Evolutionary conservation across 2,797 vertebrate genomes (phyloP), one percentile per base, ranked within the genome.

Genomic region (Coilia nasus): DNA sequence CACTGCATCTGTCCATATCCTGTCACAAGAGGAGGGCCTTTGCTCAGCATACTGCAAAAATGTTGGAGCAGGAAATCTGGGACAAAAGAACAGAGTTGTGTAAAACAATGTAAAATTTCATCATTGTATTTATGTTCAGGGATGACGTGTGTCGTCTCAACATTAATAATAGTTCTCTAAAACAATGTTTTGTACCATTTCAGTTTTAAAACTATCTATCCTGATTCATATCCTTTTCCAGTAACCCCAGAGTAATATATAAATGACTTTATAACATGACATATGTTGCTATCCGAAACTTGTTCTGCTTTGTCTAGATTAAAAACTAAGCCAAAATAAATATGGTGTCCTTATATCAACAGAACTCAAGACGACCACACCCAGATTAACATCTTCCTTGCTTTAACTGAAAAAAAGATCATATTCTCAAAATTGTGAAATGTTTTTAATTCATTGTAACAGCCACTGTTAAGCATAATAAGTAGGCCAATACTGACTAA

Each of bases 1-100:
- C 21, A 0, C 9, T 90, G 11, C 81, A 80, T 3, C 31, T 59
- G 81, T 81, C 82, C 11, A 6, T 88, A 62, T 82, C 87, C 15
- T 75, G 23, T 50, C 86, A 88, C n/a, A 88, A 84, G 88, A 90
- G 83, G 84, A 60, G 60, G 3, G 87, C 88, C 10, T 14, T 90
- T 14, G 88, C 84, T 41, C 82, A 83, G 78, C 88, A 88, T 85
- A 78, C 86, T 47, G 46, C 82, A 80, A 89, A 89, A 25, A 81
- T 87, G 62, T 59, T 89, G 62, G 87, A 90, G 25, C 50, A 82
- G n/a, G 83, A 89, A 78, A 44, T 84, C 14, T 90, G 89, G 62
- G 86, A 87, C 84, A 89, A 83, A 46, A 87, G 25, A 80, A 17
- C 80, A 7, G 85, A 88, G 12, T 75, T 84, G 21, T 91, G 89